Evolutionary conservation across 2,888 invertebrate genomes (phyloP).

Genomic region (Dryocosmus kuriphilus): DNA sequence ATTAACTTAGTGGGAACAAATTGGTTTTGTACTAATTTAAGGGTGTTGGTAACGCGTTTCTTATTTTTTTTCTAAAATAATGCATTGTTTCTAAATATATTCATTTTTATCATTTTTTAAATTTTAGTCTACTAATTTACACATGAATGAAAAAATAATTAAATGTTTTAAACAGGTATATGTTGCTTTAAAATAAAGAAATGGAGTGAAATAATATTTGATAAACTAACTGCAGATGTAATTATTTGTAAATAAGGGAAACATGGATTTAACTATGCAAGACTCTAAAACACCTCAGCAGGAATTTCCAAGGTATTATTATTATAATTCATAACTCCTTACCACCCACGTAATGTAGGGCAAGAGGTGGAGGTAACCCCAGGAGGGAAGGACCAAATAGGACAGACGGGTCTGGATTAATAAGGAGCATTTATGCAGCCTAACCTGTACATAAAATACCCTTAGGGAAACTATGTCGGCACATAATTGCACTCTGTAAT

Average conservation of each 20-base stretch:
- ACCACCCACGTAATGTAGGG: constrained; percentile 30
- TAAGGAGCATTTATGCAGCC: constrained; percentile 38
- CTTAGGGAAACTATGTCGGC: constrained; percentile 28
- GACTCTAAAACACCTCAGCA: constrained; percentile 4
- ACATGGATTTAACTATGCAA: not conserved
- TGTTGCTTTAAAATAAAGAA: too few species aligned
- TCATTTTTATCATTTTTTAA: too few species aligned
- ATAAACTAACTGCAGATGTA: not conserved
- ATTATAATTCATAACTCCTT: constrained; percentile 34
- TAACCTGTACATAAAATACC: constrained; percentile 38
- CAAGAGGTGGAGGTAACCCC: not conserved
- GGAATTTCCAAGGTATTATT: constrained; percentile 18
- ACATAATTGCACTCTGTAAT: constrained; percentile 26
- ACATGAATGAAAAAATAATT: too few species aligned
- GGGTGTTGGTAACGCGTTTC: too few species aligned
- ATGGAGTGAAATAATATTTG: not conserved
- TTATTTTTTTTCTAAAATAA: too few species aligned
- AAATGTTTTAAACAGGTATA: too few species aligned
- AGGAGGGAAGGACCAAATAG: constrained; percentile 34
- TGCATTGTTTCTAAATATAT: not conserved
- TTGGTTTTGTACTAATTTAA: too few species aligned
- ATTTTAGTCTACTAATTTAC: too few species aligned
- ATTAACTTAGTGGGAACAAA: too few species aligned
- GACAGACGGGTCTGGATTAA: constrained; percentile 37
- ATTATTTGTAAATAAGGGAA: constrained; percentile 1